Conservation (phyloP, 1,140 invertebrate genomes). For the Drosophila rufa region DNA sequence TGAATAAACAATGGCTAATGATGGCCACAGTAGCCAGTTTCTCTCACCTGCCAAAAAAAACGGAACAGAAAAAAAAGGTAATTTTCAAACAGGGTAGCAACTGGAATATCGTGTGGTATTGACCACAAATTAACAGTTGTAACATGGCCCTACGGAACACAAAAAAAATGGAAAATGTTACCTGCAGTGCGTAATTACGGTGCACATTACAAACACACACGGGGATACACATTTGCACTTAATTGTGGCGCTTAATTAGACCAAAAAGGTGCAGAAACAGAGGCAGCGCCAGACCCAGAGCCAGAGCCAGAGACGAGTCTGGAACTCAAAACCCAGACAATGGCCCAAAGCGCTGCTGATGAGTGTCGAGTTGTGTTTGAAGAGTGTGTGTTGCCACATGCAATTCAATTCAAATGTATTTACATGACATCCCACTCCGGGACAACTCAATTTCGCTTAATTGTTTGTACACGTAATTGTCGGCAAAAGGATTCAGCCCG, state of each 20-base stretch:
- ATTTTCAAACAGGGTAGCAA: constrained; percentile 55
- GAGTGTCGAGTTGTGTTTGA: constrained; percentile 40
- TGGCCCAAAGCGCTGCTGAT: constrained; percentile 56
- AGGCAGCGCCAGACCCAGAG: constrained; percentile 28
- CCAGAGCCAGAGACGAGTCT: constrained; percentile 16
- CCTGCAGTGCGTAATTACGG: constrained; percentile 80
- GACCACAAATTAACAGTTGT: constrained; percentile 82
- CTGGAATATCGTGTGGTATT: constrained; percentile 61
- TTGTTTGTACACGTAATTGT: constrained; percentile 74
- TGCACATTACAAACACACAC: constrained; percentile 68
- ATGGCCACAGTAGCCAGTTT: constrained; percentile 55
- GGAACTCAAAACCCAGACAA: constrained; percentile 41
- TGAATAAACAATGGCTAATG: constrained; percentile 60
- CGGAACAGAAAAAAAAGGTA: constrained; percentile 31
- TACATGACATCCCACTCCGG: constrained; percentile 49
- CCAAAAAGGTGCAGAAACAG: constrained; percentile 72
- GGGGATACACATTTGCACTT: constrained; percentile 75
- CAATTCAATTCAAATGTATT: constrained; percentile 73
- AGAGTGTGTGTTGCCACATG: constrained; percentile 35
- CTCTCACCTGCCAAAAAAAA: constrained; percentile 65
- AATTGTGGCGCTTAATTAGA: constrained; percentile 83
- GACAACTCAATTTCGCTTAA: constrained; percentile 78
- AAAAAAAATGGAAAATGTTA: constrained; percentile 43
- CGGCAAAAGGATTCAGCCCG: constrained; percentile 59
- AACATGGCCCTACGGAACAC: constrained; percentile 52